Evolutionary conservation across 2,113 vertebrate species (phyloP), one percentile per base, ranked within the genome.

Genomic region (Cololabis saira): DNA sequence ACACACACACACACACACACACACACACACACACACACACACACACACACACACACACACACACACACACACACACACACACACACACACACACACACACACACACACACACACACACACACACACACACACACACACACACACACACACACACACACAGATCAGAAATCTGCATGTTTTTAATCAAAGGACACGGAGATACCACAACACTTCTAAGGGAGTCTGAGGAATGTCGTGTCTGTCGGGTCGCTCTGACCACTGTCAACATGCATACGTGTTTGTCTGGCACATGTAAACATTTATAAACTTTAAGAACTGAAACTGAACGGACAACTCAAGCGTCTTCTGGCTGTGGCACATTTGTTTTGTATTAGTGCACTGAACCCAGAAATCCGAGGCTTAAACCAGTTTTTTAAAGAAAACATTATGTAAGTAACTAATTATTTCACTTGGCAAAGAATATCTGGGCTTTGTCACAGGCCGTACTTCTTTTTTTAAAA

Each of bases 371-470:
- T 78, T 65, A 67, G 18, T 54, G 33, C 52, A 73, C 33, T 63
- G 52, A 65, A 69, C 27, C 48, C n/a, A n/a, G n/a, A n/a, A n/a
- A n/a, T n/a, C n/a, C n/a, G 47, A 84, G 63, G 24, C 5, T 27
- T 27, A 76, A 75, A 78, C 63, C 71, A 10, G 1, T 12, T 15
- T 33, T 52, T 71, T 44, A 59, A 53, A 55, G 37, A 33, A 82
- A 84, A 86, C 75, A 82, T 52, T 74, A 74, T 64, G 75, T 63
- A 77, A 88, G 69, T 22, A 3, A 33, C 5, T 49, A 81, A 67
- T 66, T 67, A 70, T 84, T 87, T 82, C n/a, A 57, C 70, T 85
- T 78, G 67, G 82, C 66, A 54, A n/a, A 41, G 17, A 65, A 63
- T 67, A 74, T 66, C 73, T 83, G 76, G 68, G 13, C 55, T 73